Conservation (phyloP, 2,888 invertebrate genomes). For the Octonoba sinensis region DNA sequence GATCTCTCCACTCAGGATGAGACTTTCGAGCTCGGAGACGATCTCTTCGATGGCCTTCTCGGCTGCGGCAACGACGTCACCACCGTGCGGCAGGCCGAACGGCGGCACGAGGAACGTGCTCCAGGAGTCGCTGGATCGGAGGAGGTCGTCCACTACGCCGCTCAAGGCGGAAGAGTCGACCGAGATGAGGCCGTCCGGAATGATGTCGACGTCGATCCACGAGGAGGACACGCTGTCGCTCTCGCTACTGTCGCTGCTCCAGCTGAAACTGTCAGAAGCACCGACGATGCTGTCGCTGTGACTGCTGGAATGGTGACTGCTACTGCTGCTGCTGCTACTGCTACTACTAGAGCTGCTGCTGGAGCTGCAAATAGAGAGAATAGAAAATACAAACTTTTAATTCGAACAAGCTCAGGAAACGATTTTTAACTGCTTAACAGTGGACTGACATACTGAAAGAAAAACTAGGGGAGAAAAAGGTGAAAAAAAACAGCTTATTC, state of each 20-base stretch:
- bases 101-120: background rate
- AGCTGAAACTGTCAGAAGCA: conserved; percentile 8
- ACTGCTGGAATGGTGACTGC: background rate
- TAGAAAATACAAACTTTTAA: too few relatives aligned
- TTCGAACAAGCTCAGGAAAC: too few relatives aligned
- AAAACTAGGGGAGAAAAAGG: too few relatives aligned
- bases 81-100: background rate
- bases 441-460: too few relatives aligned
- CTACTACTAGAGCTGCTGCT: background rate
- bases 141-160: background rate
- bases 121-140: background rate
- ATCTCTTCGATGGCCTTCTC: too few relatives aligned
- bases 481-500: too few relatives aligned
- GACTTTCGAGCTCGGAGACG: too few relatives aligned
- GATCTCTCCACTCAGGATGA: too few relatives aligned
- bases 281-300: conserved; percentile 13
- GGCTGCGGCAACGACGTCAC: background rate
- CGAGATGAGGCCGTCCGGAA: background rate
- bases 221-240: background rate
- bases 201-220: background rate
- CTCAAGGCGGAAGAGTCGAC: background rate
- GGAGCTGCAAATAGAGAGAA: background rate
- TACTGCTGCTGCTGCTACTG: conserved; percentile 9
- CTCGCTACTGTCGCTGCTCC: conserved; percentile 6
- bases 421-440: too few relatives aligned